A percentile compares a stretch with the other conserved stretches of the same genome.
Conservation (phyloP, 2,113 vertebrate species). For the Trematomus loennbergii region DNA sequence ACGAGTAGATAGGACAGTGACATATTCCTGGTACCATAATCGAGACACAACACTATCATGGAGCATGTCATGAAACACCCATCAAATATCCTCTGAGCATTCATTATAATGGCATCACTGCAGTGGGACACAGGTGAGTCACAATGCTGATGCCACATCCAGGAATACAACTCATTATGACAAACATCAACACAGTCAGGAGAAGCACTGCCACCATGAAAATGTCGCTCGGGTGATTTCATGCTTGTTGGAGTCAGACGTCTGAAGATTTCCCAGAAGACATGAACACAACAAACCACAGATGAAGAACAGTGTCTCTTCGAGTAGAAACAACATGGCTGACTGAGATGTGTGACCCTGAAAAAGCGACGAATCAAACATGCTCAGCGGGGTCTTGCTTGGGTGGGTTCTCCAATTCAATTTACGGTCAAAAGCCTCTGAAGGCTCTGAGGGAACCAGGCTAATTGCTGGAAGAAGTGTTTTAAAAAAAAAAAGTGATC, state of each 20-base stretch:
- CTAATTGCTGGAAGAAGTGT: background rate
- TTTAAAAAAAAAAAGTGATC: background rate
- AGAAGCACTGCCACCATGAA: conserved; percentile 4
- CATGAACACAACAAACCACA: background rate
- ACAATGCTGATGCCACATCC: conserved; percentile 1
- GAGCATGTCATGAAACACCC: conserved; percentile 9
- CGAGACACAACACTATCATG: background rate
- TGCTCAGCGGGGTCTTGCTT: background rate
- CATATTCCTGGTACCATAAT: background rate
- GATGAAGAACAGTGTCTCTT: conserved; percentile 1
- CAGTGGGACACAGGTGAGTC: background rate
- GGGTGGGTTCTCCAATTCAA: conserved; percentile 16
- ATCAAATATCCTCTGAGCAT: background rate
- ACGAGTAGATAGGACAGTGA: background rate
- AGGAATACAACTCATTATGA: background rate
- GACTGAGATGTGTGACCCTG: conserved; percentile 8
- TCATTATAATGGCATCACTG: background rate
- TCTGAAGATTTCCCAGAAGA: conserved; percentile 5
- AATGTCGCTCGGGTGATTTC: conserved; percentile 9
- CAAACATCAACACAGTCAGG: conserved; percentile 8
- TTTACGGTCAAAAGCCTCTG: background rate
- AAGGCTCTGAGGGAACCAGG: background rate
- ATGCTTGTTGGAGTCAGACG: conserved; percentile 22
- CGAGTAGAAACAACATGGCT: background rate
- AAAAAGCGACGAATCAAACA: conserved; percentile 14